A percentile compares a stretch with the other conserved stretches of the same genome.
These are phyloP conservation scores for Poeciliopsis turneri DNA, from an alignment of 2,797 vertebrate species.

Conservation along the genomic window DNA sequence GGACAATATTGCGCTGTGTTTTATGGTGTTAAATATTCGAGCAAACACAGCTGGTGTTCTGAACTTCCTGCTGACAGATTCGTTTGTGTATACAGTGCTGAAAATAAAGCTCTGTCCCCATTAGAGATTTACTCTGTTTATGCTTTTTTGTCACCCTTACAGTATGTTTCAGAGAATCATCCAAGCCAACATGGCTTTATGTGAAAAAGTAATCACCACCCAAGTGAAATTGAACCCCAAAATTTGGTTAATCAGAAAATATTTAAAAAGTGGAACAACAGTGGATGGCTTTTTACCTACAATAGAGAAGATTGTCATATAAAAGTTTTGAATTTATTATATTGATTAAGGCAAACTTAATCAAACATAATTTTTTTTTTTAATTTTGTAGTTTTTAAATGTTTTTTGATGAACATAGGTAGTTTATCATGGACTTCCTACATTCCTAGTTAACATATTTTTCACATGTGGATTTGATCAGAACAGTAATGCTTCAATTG, in stretches of 20 bases:
- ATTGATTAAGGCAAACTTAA: background rate
- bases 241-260: background rate
- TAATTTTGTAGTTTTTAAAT: background rate
- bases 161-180: background rate
- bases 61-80: conserved; percentile 30
- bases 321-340: background rate
- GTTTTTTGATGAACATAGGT: background rate
- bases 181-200: background rate
- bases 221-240: background rate
- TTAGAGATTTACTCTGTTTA: background rate
- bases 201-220: background rate
- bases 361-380: too few species aligned
- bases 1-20: conserved; percentile 23
- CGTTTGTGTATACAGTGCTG: conserved; percentile 14
- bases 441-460: background rate
- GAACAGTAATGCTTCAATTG: background rate
- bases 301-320: background rate
- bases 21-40: conserved; percentile 20
- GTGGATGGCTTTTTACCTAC: background rate
- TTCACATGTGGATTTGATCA: background rate
- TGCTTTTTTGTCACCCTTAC: background rate
- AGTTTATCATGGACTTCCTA: too few species aligned
- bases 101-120: conserved; percentile 16
- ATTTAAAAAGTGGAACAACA: background rate
- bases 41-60: conserved; percentile 29